Evolutionary conservation across 2,113 vertebrate genomes (phyloP).

Genomic region (Anolis sagrei): DNA sequence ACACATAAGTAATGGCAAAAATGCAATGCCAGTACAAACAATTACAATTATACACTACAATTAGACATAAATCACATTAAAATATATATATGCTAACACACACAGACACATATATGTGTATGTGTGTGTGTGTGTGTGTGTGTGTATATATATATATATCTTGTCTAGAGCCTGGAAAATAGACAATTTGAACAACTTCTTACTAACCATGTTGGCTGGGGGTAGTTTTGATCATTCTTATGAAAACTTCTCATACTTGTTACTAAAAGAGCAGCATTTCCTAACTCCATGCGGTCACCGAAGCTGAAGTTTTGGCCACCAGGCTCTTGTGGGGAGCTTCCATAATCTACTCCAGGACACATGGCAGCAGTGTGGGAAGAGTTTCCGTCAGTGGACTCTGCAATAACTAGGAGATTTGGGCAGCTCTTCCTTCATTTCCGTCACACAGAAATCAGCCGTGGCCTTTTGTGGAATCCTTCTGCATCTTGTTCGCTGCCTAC

Average conservation of each 20-base stretch:
- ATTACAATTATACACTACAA: no score
- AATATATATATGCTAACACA: no score
- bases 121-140: no score
- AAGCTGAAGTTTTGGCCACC: background rate
- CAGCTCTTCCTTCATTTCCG: background rate
- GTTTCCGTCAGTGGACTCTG: background rate
- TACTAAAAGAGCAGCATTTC: background rate
- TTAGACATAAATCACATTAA: no score
- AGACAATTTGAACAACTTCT: no score
- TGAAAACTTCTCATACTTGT: background rate
- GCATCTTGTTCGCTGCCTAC: background rate
- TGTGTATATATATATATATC: no score
- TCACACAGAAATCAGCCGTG: background rate
- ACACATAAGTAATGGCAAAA: no score
- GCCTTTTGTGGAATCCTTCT: background rate
- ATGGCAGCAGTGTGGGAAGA: background rate
- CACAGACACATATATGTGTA: no score
- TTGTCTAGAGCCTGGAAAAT: no score
- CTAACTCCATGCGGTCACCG: background rate
- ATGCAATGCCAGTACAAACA: no score
- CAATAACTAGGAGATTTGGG: background rate
- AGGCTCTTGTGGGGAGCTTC: background rate
- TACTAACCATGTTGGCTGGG: no score
- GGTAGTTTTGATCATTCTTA: no score
- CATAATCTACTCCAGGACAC: background rate